These are phyloP conservation scores for Argyrosomus regius DNA, from an alignment of 2,797 vertebrate species.

Conservation along the genomic window DNA sequence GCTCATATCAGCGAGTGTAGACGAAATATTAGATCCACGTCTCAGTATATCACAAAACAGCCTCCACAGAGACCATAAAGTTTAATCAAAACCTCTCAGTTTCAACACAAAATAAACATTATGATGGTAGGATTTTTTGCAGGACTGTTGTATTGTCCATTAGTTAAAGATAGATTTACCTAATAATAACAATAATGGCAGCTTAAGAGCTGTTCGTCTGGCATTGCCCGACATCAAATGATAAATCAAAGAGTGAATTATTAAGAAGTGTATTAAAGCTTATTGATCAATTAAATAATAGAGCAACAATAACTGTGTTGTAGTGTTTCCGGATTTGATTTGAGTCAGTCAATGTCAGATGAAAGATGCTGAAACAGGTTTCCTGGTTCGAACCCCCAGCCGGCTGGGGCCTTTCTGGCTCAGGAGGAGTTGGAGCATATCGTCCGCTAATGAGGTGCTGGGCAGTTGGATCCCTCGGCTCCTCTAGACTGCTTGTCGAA, in stretches of 20 bases:
- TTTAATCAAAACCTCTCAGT: background rate
- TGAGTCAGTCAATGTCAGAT: too few relatives aligned
- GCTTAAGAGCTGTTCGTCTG: background rate
- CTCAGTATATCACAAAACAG: background rate
- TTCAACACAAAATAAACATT: background rate
- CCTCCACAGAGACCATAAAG: background rate
- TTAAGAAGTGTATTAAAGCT: background rate
- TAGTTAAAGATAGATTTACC: background rate
- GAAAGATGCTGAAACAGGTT: background rate
- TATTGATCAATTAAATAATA: constrained; percentile 6
- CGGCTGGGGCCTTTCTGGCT: too few relatives aligned
- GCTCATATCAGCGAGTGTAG: background rate
- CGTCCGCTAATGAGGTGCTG: too few relatives aligned
- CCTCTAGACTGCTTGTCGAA: too few relatives aligned
- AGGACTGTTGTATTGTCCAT: background rate
- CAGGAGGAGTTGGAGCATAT: too few relatives aligned
- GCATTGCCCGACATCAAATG: background rate
- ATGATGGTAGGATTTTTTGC: background rate
- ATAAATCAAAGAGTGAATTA: constrained; percentile 3
- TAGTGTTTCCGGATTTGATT: too few relatives aligned
- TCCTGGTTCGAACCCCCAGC: too few relatives aligned
- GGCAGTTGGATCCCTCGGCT: too few relatives aligned
- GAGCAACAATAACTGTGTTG: background rate
- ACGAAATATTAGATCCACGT: background rate
- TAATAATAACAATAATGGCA: background rate